Base-by-base conservation (phyloP, 2,113 vertebrate species). In the Trogon melanurus region DNA sequence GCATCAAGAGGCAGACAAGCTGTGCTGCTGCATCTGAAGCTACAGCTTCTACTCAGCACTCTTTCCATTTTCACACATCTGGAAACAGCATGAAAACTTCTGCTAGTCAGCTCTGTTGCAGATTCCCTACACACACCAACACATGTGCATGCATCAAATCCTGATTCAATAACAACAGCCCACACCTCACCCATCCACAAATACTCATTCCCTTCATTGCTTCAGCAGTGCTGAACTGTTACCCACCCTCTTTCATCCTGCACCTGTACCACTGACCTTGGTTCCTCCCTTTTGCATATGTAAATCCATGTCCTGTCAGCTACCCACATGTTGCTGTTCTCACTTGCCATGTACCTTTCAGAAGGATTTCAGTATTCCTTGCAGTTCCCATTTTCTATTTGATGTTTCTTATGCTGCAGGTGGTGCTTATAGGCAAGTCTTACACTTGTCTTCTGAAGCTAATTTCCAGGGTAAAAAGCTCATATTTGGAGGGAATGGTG, bases 111-210 rank as follows among this genome's bases (percentile, higher is more conserved):
- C 13, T 70, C 20, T 83, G 5, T 4, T 73, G 67, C 45, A 48
- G 32, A 85, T 67, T 88, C 36, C 48, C 61, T 54, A 32, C 21
- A n/a, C 30, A 38, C 2, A 30, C 19, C 17, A 36, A 5, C 0
- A 0, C 62, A 7, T 3, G 21, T 1, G 1, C 10, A 8, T 0
- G 0, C 36, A 67, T 34, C 45, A 79, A 65, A 66, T 47, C 34
- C 61, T 60, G 30, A 84, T 32, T 62, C 56, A 67, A 56, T 73
- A 81, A 78, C 54, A 96, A 57, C n/a, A 74, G 45, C 21, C 45
- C 78, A 30, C 27, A 58, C n/a, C 51, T 83, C 79, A 78, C 16
- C 21, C 56, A 70, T 32, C 47, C 76, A 47, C 66, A 83, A 48
- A 56, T 10, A 62, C 21, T 67, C 48, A 18, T 13, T 53, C n/a